Evolutionary conservation across 35 echinoderm and acorn worm genomes (phyloP).

Genomic region (Ophiothrix spiculata): DNA sequence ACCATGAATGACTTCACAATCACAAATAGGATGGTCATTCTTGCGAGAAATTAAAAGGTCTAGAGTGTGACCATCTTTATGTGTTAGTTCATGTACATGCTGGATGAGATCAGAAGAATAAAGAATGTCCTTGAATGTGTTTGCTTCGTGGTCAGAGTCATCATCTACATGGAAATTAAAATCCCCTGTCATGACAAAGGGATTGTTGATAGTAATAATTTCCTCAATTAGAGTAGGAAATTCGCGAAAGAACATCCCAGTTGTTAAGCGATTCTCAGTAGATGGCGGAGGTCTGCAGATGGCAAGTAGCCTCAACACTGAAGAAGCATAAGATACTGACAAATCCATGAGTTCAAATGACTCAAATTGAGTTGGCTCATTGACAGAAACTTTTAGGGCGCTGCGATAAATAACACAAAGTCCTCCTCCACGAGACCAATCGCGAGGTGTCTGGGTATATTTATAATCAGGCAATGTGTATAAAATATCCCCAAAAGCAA

Average conservation of each 20-base stretch:
- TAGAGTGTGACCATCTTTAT: slow-evolving; percentile 34
- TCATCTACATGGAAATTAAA: slow-evolving; percentile 53
- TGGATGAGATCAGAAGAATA: slow-evolving; percentile 33
- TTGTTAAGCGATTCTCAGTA: slow-evolving; percentile 14
- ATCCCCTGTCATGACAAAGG: neutral
- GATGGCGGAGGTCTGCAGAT: slow-evolving; percentile 38
- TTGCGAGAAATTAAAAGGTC: slow-evolving; percentile 33
- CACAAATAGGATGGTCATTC: neutral
- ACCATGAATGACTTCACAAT: neutral
- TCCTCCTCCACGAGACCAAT: slow-evolving; percentile 28
- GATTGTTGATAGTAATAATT: neutral
- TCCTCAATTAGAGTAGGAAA: slow-evolving; percentile 13
- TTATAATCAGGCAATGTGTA: slow-evolving; percentile 34
- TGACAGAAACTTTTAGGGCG: neutral
- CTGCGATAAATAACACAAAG: slow-evolving; percentile 28
- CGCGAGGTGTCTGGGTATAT: neutral
- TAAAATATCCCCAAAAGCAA: slow-evolving; percentile 30
- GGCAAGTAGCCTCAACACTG: slow-evolving; percentile 10
- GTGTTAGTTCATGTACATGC: slow-evolving; percentile 27
- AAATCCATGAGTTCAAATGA: slow-evolving; percentile 54
- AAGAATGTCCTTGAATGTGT: slow-evolving; percentile 17
- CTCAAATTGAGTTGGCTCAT: neutral
- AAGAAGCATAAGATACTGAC: neutral
- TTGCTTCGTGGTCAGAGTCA: slow-evolving; percentile 15
- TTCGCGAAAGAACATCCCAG: neutral